These are phyloP conservation scores for Alces alces DNA, from an alignment of 2,113 vertebrate species.

Conservation along the genomic window DNA sequence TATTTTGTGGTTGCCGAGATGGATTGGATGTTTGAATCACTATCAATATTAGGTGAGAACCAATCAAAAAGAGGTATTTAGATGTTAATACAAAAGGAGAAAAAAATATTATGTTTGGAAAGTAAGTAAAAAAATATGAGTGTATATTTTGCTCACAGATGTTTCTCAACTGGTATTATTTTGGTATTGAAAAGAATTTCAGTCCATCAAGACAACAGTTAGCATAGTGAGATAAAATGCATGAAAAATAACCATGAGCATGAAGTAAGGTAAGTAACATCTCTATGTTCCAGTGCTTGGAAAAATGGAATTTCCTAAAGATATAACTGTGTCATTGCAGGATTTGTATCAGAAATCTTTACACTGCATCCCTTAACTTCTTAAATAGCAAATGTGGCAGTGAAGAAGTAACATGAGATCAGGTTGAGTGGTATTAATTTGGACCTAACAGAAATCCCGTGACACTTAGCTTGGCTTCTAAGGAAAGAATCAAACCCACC, in stretches of 20 bases:
- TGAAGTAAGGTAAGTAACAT: constrained; percentile 41
- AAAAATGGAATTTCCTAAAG: background rate
- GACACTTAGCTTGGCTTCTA: background rate
- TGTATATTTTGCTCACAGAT: constrained; percentile 39
- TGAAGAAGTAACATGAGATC: background rate
- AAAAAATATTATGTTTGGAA: constrained; percentile 52
- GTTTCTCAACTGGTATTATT: constrained; percentile 54
- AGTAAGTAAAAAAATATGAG: constrained; percentile 44
- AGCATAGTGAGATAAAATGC: constrained; percentile 54
- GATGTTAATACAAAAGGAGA: constrained; percentile 42
- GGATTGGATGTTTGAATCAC: constrained; percentile 45
- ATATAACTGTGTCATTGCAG: background rate
- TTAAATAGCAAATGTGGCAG: background rate
- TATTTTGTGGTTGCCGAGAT: background rate
- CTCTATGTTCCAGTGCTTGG: background rate
- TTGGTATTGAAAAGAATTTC: constrained; percentile 58
- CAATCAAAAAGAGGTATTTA: constrained; percentile 53
- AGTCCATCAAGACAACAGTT: background rate
- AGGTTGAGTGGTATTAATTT: background rate
- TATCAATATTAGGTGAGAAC: constrained; percentile 44
- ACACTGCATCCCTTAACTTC: background rate
- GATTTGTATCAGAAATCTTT: background rate
- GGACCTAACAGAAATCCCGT: background rate
- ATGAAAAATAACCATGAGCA: constrained; percentile 40
- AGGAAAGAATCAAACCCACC: background rate